Base-by-base conservation (phyloP, 2,888 invertebrate genomes). In the Pilophorus perplexus region DNA sequence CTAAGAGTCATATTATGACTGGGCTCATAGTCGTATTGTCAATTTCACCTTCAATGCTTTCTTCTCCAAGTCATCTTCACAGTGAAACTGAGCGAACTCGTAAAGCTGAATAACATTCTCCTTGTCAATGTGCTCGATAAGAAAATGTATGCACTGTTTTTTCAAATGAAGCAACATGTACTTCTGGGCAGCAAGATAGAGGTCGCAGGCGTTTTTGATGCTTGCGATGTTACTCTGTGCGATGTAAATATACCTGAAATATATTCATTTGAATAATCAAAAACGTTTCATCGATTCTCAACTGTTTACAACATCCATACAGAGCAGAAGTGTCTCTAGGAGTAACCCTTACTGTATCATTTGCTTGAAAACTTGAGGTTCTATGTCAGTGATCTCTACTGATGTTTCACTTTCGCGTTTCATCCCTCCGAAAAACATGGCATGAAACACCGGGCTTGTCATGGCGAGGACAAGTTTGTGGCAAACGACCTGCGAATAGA, bases 391-490 rank as follows among this genome's bases (percentile, higher is more conserved):
- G 72, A 92, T 91, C 0, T 85, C 83, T 72, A 92, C 90, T 0
- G 89, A 88, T 71, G 23, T 16, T 12, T 83, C 80, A 6, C 50
- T 52, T 71, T 88, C 86, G 73, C 91, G 89, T 1, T 90, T 86
- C 82, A 91, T 85, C 18, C 88, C 87, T 0, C 91, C 91, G 74
- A 82, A 90, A 74, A 92, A 91, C 91, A 92, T 92, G 0, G 90
- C 87, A 74, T 91, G 90, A 74, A 92, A 92, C 0, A 92, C 92
- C 0, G 92, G 91, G 70, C 90, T 91, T 0, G 90, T 86, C 89
- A 90, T 90, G 0, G 91, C 90, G 66, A 92, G 78, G 68, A 92
- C 83, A 28, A 92, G 77, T 76, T 90, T 90, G 76, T 92, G 91
- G 0, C 87, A 89, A 68, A 84, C 81, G 22, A 91, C 78, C 2